Evolutionary conservation across 1,140 invertebrate genomes (phyloP).

Genomic region (Halesus radiatus): DNA sequence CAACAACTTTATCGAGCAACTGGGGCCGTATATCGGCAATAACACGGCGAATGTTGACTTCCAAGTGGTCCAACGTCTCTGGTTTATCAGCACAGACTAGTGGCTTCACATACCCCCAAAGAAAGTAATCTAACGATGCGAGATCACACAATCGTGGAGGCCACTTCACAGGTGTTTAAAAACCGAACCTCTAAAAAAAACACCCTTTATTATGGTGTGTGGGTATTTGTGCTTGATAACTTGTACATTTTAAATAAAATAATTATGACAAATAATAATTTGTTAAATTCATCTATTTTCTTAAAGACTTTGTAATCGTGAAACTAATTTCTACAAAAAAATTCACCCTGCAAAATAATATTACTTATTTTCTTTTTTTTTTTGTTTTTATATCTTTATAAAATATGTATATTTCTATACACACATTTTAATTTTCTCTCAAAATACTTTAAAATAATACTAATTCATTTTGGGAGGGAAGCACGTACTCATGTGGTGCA

Average conservation of each 20-base stretch:
- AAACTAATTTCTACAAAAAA: neutral
- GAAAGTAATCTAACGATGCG: no score
- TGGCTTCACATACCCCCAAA: no score
- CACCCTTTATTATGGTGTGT: conserved; percentile 13
- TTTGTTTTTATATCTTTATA: neutral
- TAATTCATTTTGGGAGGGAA: conserved; percentile 26
- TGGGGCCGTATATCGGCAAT: no score
- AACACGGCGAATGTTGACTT: no score
- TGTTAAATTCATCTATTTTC: neutral
- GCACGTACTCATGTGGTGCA: conserved; percentile 18
- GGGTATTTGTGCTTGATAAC: conserved; percentile 3
- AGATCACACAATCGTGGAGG: no score
- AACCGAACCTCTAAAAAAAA: no score
- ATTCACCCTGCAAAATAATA: no score
- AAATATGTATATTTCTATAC: conserved; percentile 14
- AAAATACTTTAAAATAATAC: neutral
- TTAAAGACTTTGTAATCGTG: neutral
- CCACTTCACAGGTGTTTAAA: no score
- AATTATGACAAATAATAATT: neutral
- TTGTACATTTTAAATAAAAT: neutral
- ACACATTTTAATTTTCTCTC: conserved; percentile 22
- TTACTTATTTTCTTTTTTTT: neutral
- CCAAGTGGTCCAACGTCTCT: no score
- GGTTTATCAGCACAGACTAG: no score
- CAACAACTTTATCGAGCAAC: no score